These are phyloP conservation scores for Archips crataeganus DNA, from an alignment of 2,888 invertebrate genomes.

Conservation along the genomic window DNA sequence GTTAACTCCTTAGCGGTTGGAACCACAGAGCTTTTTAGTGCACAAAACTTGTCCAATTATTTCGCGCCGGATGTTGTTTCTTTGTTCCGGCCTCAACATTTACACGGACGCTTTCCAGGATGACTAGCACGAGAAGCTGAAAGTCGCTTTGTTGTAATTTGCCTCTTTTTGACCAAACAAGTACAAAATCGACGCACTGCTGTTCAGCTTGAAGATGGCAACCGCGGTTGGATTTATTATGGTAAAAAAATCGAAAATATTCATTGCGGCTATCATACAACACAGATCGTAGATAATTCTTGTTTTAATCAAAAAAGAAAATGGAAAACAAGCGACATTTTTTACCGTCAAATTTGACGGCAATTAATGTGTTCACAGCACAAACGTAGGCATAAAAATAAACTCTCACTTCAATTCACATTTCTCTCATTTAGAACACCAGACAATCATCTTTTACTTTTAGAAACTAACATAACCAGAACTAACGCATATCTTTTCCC, in stretches of 20 bases:
- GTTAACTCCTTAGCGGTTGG: conserved; percentile 56
- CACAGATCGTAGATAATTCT: too few relatives aligned
- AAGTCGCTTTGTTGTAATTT: background rate
- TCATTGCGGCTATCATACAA: too few relatives aligned
- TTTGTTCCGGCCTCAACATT: conserved; percentile 51
- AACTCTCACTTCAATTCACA: too few relatives aligned
- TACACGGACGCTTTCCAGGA: conserved; percentile 34
- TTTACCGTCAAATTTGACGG: too few relatives aligned
- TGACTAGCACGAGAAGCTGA: background rate
- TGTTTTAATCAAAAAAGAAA: too few relatives aligned
- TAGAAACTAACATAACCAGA: background rate
- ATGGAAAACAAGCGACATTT: too few relatives aligned
- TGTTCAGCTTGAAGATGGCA: background rate
- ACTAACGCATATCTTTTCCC: conserved; percentile 19
- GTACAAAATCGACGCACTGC: background rate
- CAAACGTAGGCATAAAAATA: too few relatives aligned
- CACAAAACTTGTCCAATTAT: conserved; percentile 74
- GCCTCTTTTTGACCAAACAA: background rate
- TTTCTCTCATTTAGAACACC: too few relatives aligned
- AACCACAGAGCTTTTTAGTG: conserved; percentile 67
- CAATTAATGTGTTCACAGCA: too few relatives aligned
- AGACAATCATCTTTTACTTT: background rate
- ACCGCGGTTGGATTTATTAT: background rate
- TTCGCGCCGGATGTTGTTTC: conserved; percentile 59
- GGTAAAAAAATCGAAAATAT: too few relatives aligned